A percentile compares a stretch with the other conserved stretches of the same genome.
Conservation (phyloP, 2,113 vertebrate species). For the Dunckerocampus dactyliophorus region DNA sequence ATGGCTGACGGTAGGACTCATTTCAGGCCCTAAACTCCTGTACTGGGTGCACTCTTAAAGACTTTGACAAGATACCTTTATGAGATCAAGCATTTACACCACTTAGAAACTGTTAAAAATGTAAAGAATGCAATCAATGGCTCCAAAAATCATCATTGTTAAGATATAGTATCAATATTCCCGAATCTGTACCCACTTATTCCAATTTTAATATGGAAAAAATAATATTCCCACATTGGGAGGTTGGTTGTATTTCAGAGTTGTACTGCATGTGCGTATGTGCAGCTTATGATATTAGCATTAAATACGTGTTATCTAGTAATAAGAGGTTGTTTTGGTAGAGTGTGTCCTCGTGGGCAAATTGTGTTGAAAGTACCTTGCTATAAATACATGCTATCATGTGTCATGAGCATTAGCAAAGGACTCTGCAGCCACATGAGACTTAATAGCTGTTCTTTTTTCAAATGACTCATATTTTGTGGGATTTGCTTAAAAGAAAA, state of each 20-base stretch:
- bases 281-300: too few species aligned
- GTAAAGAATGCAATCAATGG: background rate
- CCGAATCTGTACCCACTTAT: background rate
- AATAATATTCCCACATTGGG: background rate
- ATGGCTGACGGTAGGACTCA: conserved; percentile 71
- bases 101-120: background rate
- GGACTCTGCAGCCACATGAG: conserved; percentile 37
- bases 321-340: conserved; percentile 22
- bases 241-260: background rate
- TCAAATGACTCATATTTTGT: background rate
- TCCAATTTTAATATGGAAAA: background rate
- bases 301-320: background rate
- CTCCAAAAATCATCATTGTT: background rate
- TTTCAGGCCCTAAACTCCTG: background rate
- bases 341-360: conserved; percentile 3
- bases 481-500: background rate
- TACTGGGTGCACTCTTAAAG: too few species aligned
- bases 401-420: conserved; percentile 47
- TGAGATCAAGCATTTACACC: too few species aligned
- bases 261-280: too few species aligned
- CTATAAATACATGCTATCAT: conserved; percentile 71
- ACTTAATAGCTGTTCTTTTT: conserved; percentile 24
- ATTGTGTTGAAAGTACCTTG: conserved; percentile 49
- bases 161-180: background rate
- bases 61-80: too few species aligned